Conservation (phyloP, 2,888 invertebrate genomes). For the Calameuta filiformis region DNA sequence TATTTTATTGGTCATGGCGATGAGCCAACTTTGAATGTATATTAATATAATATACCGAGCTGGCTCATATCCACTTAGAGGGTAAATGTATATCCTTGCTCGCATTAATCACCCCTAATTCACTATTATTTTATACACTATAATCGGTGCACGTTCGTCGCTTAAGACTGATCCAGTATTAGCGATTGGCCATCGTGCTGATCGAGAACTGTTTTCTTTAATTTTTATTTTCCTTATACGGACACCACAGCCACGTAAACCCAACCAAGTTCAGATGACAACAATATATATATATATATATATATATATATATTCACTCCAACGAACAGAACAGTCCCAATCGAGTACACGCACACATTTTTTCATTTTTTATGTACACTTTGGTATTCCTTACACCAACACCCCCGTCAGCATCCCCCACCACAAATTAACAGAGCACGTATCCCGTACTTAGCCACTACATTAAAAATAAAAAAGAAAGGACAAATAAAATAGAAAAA, state of each 20-base stretch:
- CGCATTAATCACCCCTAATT: constrained; percentile 59
- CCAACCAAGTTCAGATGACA: constrained; percentile 43
- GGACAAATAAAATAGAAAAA: neutral
- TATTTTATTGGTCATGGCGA: constrained; percentile 62
- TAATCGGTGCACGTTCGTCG: constrained; percentile 55
- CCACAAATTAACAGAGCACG: neutral
- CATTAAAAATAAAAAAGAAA: neutral
- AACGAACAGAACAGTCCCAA: constrained; percentile 1
- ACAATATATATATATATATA: constrained; percentile 14
- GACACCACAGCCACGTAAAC: constrained; percentile 47
- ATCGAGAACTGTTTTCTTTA: constrained; percentile 37
- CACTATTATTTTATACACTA: constrained; percentile 61
- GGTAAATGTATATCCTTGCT: constrained; percentile 58
- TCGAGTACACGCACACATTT: neutral
- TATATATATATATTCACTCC: constrained; percentile 10
- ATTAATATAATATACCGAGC: constrained; percentile 65
- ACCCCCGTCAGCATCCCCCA: neutral
- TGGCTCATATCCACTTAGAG: constrained; percentile 58
- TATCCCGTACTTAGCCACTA: neutral
- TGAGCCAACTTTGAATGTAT: constrained; percentile 61
- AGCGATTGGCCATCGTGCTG: constrained; percentile 36
- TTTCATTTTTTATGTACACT: constrained; percentile 19
- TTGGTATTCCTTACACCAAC: neutral
- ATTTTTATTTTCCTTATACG: neutral
- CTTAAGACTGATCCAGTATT: constrained; percentile 42